phyloP scores from a whole-genome alignment of 2,797 vertebrate genomes.

The Epinephelus coioides region DNA sequence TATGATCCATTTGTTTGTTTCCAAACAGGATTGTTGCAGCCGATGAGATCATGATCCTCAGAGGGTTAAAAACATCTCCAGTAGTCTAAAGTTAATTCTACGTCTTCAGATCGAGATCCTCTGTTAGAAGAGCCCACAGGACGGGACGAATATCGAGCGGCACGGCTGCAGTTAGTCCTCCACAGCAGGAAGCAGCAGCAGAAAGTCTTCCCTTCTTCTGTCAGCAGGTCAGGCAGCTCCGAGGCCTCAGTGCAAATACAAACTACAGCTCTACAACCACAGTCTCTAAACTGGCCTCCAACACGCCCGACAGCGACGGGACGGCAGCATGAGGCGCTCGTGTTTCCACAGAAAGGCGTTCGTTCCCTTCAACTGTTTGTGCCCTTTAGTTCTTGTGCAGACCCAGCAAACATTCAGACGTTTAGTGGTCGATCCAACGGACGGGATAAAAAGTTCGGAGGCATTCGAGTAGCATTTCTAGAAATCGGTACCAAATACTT shows the following conservation, averaged over 20 bases:
- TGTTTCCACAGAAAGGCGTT: constrained; percentile 8
- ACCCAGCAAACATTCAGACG: constrained; percentile 56
- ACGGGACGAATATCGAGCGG: constrained; percentile 16
- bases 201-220: constrained; percentile 27
- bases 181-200: constrained; percentile 36
- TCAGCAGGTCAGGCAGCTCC: constrained; percentile 33
- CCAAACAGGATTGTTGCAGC: constrained; percentile 21
- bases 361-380: constrained; percentile 15
- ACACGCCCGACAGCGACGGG: background rate
- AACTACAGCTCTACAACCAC: constrained; percentile 46
- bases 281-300: constrained; percentile 38
- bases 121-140: background rate
- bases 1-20: constrained; percentile 21
- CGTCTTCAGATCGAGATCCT: background rate
- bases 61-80: background rate
- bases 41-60: constrained; percentile 8
- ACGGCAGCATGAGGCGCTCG: constrained; percentile 17
- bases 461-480: constrained; percentile 4
- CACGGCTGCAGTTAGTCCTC: constrained; percentile 19
- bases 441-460: background rate
- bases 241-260: constrained; percentile 68
- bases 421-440: background rate
- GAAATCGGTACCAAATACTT: background rate
- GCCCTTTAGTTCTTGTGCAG: constrained; percentile 40
- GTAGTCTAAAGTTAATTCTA: constrained; percentile 6